phyloP scores from a whole-genome alignment of 64 coral and sea anemone genomes.

The Porites australiensis region DNA sequence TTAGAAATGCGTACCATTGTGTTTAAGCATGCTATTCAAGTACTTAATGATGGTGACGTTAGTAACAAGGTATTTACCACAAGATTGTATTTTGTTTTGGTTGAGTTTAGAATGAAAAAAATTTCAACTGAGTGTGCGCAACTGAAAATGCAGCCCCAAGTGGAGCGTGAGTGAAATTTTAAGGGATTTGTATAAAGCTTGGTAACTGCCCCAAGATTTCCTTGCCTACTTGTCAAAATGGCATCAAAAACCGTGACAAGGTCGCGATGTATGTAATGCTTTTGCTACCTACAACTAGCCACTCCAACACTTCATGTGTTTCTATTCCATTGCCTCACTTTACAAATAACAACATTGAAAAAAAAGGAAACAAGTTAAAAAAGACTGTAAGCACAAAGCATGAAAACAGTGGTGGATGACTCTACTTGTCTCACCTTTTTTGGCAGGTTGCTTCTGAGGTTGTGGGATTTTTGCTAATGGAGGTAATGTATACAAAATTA shows the following conservation, averaged over 20 bases:
- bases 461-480: slow-evolving; percentile 83
- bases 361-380: no score
- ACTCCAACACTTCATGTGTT: no score
- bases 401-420: neutral
- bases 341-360: no score
- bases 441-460: slow-evolving; percentile 72
- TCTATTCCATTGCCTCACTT: no score
- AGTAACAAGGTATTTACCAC: slow-evolving; percentile 69
- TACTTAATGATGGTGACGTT: slow-evolving; percentile 80
- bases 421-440: neutral
- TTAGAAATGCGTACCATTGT: slow-evolving; percentile 70
- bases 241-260: no score
- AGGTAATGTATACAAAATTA: slow-evolving; percentile 42
- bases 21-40: slow-evolving; percentile 75
- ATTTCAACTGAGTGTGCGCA: neutral
- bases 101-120: neutral
- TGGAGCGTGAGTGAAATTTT: no score
- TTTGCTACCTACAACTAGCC: no score
- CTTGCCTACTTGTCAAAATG: no score
- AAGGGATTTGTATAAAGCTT: no score
- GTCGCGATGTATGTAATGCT: no score
- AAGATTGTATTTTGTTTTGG: neutral
- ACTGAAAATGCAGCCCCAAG: neutral
- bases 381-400: no score
- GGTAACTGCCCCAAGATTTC: no score